Conservation (phyloP, 1,140 invertebrate species). For the Tribolium castaneum region DNA sequence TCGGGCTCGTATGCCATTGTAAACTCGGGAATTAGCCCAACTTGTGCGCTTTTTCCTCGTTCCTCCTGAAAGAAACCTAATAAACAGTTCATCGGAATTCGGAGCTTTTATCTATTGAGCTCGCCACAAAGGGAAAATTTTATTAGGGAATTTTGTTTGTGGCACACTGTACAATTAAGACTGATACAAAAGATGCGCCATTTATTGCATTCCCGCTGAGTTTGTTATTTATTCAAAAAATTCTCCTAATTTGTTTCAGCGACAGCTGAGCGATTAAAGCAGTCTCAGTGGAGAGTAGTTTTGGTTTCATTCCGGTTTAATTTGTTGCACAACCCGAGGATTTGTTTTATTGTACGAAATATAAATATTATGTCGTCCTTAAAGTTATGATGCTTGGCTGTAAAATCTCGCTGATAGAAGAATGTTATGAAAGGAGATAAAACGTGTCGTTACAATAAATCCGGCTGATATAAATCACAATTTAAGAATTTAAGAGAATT, state of each 20-base stretch:
- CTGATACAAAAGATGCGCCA: not conserved
- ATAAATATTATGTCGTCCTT: not conserved
- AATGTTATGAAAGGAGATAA: not conserved
- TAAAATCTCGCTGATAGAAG: not conserved
- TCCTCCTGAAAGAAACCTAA: constrained; percentile 27
- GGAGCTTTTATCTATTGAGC: constrained; percentile 20
- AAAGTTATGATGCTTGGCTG: not conserved
- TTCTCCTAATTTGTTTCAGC: not conserved
- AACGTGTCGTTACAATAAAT: not conserved
- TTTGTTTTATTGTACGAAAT: not conserved
- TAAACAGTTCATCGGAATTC: constrained; percentile 34
- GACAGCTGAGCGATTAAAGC: too few relatives aligned
- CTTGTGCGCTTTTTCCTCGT: not conserved
- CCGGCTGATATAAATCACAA: not conserved
- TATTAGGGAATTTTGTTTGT: constrained; percentile 21
- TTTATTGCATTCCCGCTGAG: not conserved
- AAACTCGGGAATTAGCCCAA: not conserved
- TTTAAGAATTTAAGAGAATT: not conserved
- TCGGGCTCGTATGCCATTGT: not conserved
- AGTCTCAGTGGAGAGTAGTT: not conserved
- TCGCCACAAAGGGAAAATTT: constrained; percentile 16
- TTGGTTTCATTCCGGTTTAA: not conserved
- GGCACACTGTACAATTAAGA: not conserved
- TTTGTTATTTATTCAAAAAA: not conserved
- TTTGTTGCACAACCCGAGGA: not conserved